A percentile compares a stretch with the other conserved stretches of the same genome.
These are phyloP conservation scores for Oligia latruncula DNA, from an alignment of 2,888 invertebrate species.

Conservation along the genomic window DNA sequence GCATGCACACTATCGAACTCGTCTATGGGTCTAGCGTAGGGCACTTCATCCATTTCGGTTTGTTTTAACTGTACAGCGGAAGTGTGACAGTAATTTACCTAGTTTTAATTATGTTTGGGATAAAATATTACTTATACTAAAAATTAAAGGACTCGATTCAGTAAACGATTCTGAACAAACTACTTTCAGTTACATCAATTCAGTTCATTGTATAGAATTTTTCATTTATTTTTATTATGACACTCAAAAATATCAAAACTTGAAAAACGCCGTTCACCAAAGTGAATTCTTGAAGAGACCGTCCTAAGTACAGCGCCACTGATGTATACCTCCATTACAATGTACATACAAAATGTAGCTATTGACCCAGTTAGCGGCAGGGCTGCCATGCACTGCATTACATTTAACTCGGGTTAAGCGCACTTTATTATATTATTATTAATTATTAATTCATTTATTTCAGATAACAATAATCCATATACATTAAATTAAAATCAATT, in stretches of 20 bases:
- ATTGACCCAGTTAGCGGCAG: constrained; percentile 58
- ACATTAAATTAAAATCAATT: too few relatives aligned
- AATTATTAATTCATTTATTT: too few relatives aligned
- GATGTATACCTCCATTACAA: constrained; percentile 62
- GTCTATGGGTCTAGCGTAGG: background rate
- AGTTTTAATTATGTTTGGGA: background rate
- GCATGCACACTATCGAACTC: background rate
- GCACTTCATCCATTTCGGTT: background rate
- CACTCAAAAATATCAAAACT: background rate
- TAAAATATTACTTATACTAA: background rate
- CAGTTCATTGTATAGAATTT: background rate
- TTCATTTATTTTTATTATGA: background rate
- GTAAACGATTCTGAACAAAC: too few relatives aligned
- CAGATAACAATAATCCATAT: too few relatives aligned
- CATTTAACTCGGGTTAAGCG: constrained; percentile 44
- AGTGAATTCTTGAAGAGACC: constrained; percentile 52
- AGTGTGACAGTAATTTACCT: background rate
- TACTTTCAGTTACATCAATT: background rate
- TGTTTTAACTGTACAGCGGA: background rate
- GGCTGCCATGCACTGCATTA: constrained; percentile 52
- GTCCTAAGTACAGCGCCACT: constrained; percentile 35
- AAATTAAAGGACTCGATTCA: background rate
- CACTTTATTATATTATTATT: too few relatives aligned
- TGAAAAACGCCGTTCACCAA: constrained; percentile 25
- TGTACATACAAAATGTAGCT: constrained; percentile 63